Percentiles rank a stretch among this genome's conserved stretches.
phyloP scores from a whole-genome alignment of 1,140 invertebrate genomes.

The honey bee (Apis mellifera) region DNA sequence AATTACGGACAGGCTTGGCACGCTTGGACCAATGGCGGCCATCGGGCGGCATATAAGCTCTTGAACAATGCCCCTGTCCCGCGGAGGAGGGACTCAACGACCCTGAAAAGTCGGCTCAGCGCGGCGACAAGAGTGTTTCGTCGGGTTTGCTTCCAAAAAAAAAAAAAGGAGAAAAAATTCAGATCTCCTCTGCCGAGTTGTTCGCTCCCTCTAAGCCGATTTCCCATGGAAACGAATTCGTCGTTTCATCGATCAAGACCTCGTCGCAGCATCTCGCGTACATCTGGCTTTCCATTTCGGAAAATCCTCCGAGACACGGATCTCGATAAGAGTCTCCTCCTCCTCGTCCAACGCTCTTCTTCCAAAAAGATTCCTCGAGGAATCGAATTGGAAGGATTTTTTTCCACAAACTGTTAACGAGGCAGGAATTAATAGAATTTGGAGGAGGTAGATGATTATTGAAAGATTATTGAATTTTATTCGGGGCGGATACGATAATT shows the following conservation, averaged over 20 bases:
- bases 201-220: conserved; percentile 36
- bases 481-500: no score
- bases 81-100: conserved; percentile 46
- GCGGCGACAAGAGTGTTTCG: neutral
- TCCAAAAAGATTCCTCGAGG: no score
- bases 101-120: conserved; percentile 47
- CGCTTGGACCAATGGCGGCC: conserved; percentile 43
- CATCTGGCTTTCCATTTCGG: neutral
- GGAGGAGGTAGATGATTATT: no score
- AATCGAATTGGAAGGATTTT: no score
- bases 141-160: neutral
- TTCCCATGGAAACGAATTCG: conserved; percentile 13
- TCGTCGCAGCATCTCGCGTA: no score
- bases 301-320: neutral
- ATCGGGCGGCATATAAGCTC: conserved; percentile 14
- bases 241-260: neutral
- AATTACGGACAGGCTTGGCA: conserved; percentile 61
- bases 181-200: neutral
- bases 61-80: conserved; percentile 47
- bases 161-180: no score
- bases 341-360: no score
- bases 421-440: no score
- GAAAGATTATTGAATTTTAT: no score
- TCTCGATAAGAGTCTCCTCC: neutral
- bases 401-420: no score